Percentiles rank a stretch among this genome's conserved stretches.
phyloP scores from a whole-genome alignment of 2,113 vertebrate genomes.

The Rhodinocichla rosea region DNA sequence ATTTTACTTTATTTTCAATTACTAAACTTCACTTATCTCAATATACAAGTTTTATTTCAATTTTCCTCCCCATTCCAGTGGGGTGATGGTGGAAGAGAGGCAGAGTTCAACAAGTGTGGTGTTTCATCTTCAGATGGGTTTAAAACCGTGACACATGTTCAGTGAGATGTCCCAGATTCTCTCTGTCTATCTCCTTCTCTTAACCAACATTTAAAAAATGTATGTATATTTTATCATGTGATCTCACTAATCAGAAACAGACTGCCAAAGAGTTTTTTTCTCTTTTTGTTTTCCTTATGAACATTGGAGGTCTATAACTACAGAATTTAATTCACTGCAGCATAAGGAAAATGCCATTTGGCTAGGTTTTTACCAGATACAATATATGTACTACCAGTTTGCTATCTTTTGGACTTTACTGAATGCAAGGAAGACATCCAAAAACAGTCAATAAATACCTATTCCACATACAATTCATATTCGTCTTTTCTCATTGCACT shows the following conservation, averaged over 20 bases:
- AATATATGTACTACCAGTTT: neutral
- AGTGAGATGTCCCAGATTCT: neutral
- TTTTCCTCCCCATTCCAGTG: neutral
- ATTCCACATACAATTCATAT: neutral
- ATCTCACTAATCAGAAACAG: neutral
- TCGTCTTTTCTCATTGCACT: neutral
- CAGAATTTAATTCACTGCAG: neutral
- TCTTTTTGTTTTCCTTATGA: neutral
- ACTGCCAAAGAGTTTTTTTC: neutral
- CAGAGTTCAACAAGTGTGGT: neutral
- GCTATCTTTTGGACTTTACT: neutral
- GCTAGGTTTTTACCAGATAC: neutral
- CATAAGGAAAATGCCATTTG: neutral
- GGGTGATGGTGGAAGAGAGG: neutral
- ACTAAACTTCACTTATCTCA: neutral
- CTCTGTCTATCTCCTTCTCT: neutral
- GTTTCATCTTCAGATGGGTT: neutral
- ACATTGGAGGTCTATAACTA: neutral
- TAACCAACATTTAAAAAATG: neutral
- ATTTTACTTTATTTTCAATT: neutral
- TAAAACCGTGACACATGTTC: neutral
- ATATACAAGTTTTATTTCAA: neutral
- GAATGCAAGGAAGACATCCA: neutral
- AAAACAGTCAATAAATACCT: neutral
- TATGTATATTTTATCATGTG: neutral